A percentile compares a stretch with the other conserved stretches of the same genome.
These are phyloP conservation scores for Jordanella pulchra DNA, from an alignment of 2,797 vertebrate species.

Conservation along the genomic window DNA sequence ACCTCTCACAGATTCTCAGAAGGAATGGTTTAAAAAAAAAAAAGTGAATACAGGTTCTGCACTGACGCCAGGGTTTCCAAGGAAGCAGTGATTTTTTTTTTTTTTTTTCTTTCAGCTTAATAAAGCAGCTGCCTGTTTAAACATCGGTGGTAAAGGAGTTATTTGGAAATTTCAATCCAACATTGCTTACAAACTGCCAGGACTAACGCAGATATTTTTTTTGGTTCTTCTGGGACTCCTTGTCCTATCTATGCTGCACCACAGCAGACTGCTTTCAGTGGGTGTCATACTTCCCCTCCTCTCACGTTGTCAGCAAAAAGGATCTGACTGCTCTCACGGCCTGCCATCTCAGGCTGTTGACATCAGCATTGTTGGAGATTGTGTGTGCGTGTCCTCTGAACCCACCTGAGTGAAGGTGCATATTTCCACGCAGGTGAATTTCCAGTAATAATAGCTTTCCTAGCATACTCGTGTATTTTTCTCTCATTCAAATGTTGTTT, in stretches of 20 bases:
- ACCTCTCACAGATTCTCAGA: slow-evolving; percentile 55
- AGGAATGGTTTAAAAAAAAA: slow-evolving; percentile 19
- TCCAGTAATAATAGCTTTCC: slow-evolving; percentile 33
- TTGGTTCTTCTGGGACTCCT: neutral
- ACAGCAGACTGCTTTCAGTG: slow-evolving; percentile 24
- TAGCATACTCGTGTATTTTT: neutral
- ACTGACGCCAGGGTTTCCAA: slow-evolving; percentile 52
- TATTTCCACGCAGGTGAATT: slow-evolving; percentile 28
- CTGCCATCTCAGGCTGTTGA: slow-evolving; percentile 31
- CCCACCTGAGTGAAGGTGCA: slow-evolving; percentile 18
- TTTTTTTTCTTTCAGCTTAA: slow-evolving; percentile 9
- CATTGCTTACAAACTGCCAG: neutral
- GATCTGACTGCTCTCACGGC: slow-evolving; percentile 30
- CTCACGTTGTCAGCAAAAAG: slow-evolving; percentile 39
- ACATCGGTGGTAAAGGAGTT: slow-evolving; percentile 2
- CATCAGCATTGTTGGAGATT: slow-evolving; percentile 24
- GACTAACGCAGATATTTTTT: slow-evolving; percentile 7
- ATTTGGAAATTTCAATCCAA: slow-evolving; percentile 7
- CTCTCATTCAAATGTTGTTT: slow-evolving; percentile 7
- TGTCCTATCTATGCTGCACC: neutral
- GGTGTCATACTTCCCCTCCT: slow-evolving; percentile 27
- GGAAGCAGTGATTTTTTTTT: slow-evolving; percentile 36
- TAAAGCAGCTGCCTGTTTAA: slow-evolving; percentile 20
- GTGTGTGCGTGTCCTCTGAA: slow-evolving; percentile 10
- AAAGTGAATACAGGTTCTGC: slow-evolving; percentile 32